Evolutionary conservation across 2,113 vertebrate genomes (phyloP).

Genomic region (Paradisaea rubra): DNA sequence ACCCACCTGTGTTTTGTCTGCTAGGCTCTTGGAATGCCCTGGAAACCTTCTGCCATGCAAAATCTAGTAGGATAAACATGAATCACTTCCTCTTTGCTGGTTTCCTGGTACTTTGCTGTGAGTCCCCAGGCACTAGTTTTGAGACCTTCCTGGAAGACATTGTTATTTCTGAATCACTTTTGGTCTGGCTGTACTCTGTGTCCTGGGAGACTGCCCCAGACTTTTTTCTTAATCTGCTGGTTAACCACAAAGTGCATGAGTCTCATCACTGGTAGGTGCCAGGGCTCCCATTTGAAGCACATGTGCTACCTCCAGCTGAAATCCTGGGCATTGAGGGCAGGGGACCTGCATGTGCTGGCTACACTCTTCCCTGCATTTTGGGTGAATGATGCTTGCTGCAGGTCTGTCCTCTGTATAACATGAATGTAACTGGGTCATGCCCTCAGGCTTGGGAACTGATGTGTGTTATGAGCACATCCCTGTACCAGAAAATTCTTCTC

Average conservation of each 20-base stretch:
- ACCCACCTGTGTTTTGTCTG: background rate
- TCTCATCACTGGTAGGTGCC: background rate
- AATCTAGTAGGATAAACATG: background rate
- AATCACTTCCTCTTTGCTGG: background rate
- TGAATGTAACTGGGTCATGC: background rate
- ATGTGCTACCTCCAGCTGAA: background rate
- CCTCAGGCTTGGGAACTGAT: background rate
- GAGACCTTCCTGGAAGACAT: background rate
- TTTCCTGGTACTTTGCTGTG: background rate
- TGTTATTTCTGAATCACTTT: background rate
- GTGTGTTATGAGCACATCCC: accelerated
- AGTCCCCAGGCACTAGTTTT: background rate
- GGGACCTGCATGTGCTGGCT: background rate
- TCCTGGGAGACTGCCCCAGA: background rate
- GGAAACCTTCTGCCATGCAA: background rate
- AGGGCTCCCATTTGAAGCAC: background rate
- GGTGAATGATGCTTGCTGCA: accelerated
- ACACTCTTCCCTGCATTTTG: accelerated
- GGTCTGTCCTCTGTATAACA: background rate
- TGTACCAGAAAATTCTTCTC: background rate
- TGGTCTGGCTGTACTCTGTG: background rate
- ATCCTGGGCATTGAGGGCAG: background rate
- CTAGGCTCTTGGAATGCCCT: background rate
- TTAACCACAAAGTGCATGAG: background rate
- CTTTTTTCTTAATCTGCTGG: background rate